Base-by-base conservation (phyloP, 2,797 vertebrate species). In the Cetoscarus ocellatus region DNA sequence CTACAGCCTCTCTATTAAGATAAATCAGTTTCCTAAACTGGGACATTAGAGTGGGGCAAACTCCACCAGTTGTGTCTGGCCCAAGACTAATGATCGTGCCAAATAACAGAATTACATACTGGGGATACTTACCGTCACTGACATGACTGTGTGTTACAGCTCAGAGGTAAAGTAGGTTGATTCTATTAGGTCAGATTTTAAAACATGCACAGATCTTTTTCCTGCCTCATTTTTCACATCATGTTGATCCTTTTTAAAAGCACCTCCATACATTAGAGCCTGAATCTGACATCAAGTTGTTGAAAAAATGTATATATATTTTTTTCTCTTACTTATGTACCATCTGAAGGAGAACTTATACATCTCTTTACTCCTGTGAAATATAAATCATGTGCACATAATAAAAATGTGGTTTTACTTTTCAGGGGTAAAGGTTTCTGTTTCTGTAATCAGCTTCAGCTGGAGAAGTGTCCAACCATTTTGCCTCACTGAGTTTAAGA, bases 11-110 rank as follows among this genome's bases (percentile, higher is more conserved):
- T 86, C 65, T 76, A 83, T 86, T 83, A 83, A 45, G 75, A 88
- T 75, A 89, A 94, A 93, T 86, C 92, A 92, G 90, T 92, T 84
- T 66, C 35, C 35, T 59, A 85, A 94, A 93, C 70, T 93, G 81
- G 93, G 91, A 56, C 92, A 90, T 71, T 38, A 74, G 75, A 90
- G 70, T 70, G 79, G 86, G 80, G 74, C 83, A 77, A 68, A 79
- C 36, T 75, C 43, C 6, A 14, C 62, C 36, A 60, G 74, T 17
- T 67, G 27, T 59, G 51, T 61, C 61, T 67, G 75, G 69, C 62
- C 53, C 73, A 27, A 72, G 70, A 77, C 51, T 45, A 57, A 80
- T 58, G 77, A 71, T 38, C 56, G 52, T 43, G 59, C 70, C 52
- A 43, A 61, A 57, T 42, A 68, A 72, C 47, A 53, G 52, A 6